A percentile compares a stretch with the other conserved stretches of the same genome.
Conservation (phyloP, 2,888 invertebrate species). For the Charanyca ferruginea region DNA sequence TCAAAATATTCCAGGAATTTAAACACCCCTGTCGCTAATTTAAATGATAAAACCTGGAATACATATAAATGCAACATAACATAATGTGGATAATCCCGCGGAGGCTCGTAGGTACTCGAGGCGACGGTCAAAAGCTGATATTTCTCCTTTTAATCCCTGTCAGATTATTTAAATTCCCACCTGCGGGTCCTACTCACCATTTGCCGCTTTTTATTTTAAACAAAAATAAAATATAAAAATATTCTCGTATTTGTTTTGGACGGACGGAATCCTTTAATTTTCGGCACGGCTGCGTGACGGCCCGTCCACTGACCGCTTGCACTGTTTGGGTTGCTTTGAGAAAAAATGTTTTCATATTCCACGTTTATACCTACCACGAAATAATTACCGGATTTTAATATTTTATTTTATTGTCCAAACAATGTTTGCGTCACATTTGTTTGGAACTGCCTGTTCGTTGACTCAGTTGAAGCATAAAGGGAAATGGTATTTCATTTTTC, state of each 20-base stretch:
- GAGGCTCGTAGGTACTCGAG: slow-evolving; percentile 72
- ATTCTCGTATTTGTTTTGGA: slow-evolving; percentile 90
- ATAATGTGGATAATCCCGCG: slow-evolving; percentile 84
- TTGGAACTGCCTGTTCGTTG: slow-evolving; percentile 35
- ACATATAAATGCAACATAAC: slow-evolving; percentile 80
- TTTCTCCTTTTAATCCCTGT: slow-evolving; percentile 91
- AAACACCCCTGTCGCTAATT: slow-evolving; percentile 73
- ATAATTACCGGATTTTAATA: slow-evolving; percentile 70
- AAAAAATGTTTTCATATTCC: slow-evolving; percentile 82
- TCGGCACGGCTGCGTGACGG: slow-evolving; percentile 87
- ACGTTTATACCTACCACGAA: slow-evolving; percentile 74
- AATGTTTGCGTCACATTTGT: slow-evolving; percentile 51
- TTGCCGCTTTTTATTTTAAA: slow-evolving; percentile 84
- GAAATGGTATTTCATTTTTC: slow-evolving; percentile 46
- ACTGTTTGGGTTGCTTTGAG: slow-evolving; percentile 83
- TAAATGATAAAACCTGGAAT: slow-evolving; percentile 81
- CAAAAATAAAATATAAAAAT: slow-evolving; percentile 91
- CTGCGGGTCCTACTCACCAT: slow-evolving; percentile 83
- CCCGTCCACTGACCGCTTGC: slow-evolving; percentile 77
- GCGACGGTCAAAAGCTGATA: slow-evolving; percentile 90
- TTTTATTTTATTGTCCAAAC: slow-evolving; percentile 65
- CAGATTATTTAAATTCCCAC: slow-evolving; percentile 92
- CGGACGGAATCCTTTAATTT: slow-evolving; percentile 90
- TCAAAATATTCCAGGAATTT: slow-evolving; percentile 58
- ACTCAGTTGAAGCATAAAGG: slow-evolving; percentile 27